Conservation (phyloP, 1,140 invertebrate species). For the Drosophila ironensis region DNA sequence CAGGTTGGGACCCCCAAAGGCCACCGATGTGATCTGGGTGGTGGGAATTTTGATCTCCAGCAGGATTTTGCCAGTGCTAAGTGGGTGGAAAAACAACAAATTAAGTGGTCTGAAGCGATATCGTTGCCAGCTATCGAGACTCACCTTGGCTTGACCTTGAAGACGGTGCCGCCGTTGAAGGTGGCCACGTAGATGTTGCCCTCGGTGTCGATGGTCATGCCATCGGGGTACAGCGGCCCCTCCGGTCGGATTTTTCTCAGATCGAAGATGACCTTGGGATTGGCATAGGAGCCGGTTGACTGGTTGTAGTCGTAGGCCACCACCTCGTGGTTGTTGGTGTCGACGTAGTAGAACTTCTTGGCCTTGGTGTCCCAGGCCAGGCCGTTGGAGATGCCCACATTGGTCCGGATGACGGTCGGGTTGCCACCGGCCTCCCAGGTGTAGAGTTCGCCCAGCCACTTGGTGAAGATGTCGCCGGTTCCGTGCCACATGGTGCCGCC, state of each 20-base stretch:
- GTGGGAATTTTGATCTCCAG: slow-evolving; percentile 84
- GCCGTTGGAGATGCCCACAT: slow-evolving; percentile 90
- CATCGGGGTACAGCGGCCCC: slow-evolving; percentile 84
- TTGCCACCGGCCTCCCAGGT: slow-evolving; percentile 84
- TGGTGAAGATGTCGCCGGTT: slow-evolving; percentile 80
- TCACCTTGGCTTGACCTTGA: slow-evolving; percentile 76
- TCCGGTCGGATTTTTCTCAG: slow-evolving; percentile 83
- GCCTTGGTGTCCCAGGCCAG: slow-evolving; percentile 89
- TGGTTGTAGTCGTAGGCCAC: slow-evolving; percentile 89
- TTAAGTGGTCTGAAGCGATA: no score
- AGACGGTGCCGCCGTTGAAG: slow-evolving; percentile 84
- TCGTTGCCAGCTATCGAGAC: no score
- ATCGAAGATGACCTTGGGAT: slow-evolving; percentile 83
- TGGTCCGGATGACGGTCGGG: slow-evolving; percentile 83
- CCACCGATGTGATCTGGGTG: slow-evolving; percentile 88
- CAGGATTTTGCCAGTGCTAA: slow-evolving; percentile 63
- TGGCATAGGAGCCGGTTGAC: slow-evolving; percentile 85
- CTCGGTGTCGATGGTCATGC: slow-evolving; percentile 89
- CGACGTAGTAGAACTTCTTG: slow-evolving; percentile 89
- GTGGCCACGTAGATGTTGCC: slow-evolving; percentile 89
- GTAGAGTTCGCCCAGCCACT: slow-evolving; percentile 83
- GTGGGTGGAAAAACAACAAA: background rate
- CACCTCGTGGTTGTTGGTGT: slow-evolving; percentile 86
- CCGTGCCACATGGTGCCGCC: slow-evolving; percentile 87
- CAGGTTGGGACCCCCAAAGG: slow-evolving; percentile 90